Conservation (phyloP, 2,113 vertebrate species). For the Lagopus muta region DNA sequence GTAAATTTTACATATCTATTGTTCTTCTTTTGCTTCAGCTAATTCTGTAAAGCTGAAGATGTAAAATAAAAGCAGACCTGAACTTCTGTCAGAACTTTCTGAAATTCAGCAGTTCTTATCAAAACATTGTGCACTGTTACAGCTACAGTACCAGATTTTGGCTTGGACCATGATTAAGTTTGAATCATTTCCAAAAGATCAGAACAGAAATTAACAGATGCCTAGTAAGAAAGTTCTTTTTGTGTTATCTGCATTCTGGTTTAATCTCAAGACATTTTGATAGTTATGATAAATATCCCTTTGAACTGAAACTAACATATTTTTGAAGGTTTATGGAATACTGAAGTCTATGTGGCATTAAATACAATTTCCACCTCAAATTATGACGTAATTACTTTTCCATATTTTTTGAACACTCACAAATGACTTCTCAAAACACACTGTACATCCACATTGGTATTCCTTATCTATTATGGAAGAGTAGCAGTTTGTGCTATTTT, state of each 20-base stretch:
- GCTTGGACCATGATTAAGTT: not conserved
- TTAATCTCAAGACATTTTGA: slow-evolving; percentile 55
- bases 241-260: slow-evolving; percentile 25
- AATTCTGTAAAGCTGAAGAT: not conserved
- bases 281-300: slow-evolving; percentile 28
- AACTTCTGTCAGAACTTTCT: not conserved
- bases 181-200: slow-evolving; percentile 51
- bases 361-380: not conserved
- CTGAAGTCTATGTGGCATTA: not conserved
- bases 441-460: not conserved
- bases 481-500: not conserved
- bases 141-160: slow-evolving; percentile 11
- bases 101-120: not conserved
- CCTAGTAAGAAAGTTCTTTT: slow-evolving; percentile 39
- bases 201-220: slow-evolving; percentile 44
- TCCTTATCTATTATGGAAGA: not conserved
- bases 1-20: not conserved
- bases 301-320: slow-evolving; percentile 17
- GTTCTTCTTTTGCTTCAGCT: not conserved
- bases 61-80: not conserved
- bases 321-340: not conserved
- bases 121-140: not conserved
- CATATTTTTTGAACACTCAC: not conserved
- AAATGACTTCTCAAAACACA: not conserved
- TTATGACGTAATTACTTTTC: not conserved